Base-by-base conservation (phyloP, 2,113 vertebrate species). In the Bambusicola thoracicus region DNA sequence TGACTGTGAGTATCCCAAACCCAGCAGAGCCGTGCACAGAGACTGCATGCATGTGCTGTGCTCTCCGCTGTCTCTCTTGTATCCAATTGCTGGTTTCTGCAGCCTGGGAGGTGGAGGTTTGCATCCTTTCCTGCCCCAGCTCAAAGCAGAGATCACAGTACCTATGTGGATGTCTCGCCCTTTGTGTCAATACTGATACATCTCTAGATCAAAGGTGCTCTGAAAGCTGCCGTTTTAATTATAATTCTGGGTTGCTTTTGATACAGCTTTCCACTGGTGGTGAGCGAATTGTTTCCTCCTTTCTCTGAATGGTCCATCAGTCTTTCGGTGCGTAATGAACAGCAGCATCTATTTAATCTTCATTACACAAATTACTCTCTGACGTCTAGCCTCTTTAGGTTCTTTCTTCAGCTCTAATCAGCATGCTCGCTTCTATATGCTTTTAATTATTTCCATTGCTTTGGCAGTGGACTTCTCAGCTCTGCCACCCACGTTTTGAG, bases 271-370 rank as follows among this genome's bases (percentile, higher is more conserved):
- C 38, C 24, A 27, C 46, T 77, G 59, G 24, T 30, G 16, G 24
- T 68, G 48, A 36, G 40, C 15, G 15, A 20, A 30, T 13, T 67
- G 29, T 72, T 63, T 69, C 69, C 49, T 1, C 2, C 6, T 30
- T 79, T 34, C 70, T 85, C 66, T 85, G 55, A 81, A 4, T 13
- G 43, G 27, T 72, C 88, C 72, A 40, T 53, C 53, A 27, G 59
- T 76, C 63, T 92, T 83, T 65, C 40, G 85, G 29, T 59, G 6
- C 1, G 4, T 32, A n/a, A 55, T 65, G 79, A 92, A 56, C 79
- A 93, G 63, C 72, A 93, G 79, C 55, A 41, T 34, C n/a, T 59
- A 62, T 66, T 88, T 86, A 81, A 44, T 73, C 46, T 53, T 88
- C 56, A 77, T 92, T 90, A 76, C 41, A 27, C 18, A 27, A 11